These are phyloP conservation scores for Conomelus anceps DNA, from an alignment of 2,888 invertebrate species.

Conservation along the genomic window DNA sequence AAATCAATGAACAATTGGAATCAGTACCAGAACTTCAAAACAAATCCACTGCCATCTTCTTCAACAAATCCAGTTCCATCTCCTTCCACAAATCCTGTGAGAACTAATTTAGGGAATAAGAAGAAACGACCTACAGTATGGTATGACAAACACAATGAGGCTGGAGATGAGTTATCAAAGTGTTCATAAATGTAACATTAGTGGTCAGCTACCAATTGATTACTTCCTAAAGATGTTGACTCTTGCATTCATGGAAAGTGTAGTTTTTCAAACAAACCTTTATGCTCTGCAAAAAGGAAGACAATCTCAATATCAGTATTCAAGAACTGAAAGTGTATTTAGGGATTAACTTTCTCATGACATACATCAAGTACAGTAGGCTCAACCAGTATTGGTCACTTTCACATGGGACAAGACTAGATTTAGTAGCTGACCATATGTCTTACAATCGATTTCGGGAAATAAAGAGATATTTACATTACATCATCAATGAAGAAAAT, in stretches of 20 bases:
- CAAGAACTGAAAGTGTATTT: constrained; percentile 12
- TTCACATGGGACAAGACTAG: background rate
- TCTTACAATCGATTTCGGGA: background rate
- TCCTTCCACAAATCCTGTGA: too few relatives aligned
- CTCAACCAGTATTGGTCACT: constrained; percentile 2
- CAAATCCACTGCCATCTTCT: too few relatives aligned
- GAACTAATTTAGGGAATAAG: too few relatives aligned
- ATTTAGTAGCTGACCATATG: constrained; percentile 1
- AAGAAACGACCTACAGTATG: too few relatives aligned
- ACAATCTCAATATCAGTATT: background rate
- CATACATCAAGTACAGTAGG: constrained; percentile 11
- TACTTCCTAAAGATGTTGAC: too few relatives aligned
- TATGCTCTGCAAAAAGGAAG: constrained; percentile 1
- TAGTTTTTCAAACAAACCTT: background rate
- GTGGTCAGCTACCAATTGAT: too few relatives aligned
- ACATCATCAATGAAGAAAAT: background rate
- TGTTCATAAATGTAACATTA: too few relatives aligned
- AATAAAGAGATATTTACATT: constrained; percentile 4
- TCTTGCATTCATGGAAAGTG: too few relatives aligned
- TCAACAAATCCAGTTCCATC: too few relatives aligned
- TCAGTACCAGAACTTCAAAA: background rate
- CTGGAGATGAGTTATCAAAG: too few relatives aligned
- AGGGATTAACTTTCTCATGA: constrained; percentile 14
- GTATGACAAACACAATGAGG: too few relatives aligned
- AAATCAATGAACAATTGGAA: background rate